These are phyloP conservation scores for Drosophila takahashii DNA, from an alignment of 1,140 invertebrate genomes.

Conservation along the genomic window DNA sequence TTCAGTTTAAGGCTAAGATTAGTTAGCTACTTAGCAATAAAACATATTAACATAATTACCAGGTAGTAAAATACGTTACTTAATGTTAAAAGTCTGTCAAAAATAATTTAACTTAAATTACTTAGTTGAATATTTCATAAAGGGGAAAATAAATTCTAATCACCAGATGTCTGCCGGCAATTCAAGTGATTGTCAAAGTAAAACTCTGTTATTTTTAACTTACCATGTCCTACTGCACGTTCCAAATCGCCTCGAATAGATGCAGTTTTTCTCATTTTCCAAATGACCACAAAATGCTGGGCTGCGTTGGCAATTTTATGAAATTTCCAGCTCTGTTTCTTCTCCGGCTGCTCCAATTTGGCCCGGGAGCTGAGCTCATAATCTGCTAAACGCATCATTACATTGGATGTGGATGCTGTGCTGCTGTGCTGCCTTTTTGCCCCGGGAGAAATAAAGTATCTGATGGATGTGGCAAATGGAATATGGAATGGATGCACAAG, in stretches of 20 bases:
- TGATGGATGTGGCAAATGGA: constrained; percentile 28
- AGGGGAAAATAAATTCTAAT: neutral
- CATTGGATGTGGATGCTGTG: constrained; percentile 10
- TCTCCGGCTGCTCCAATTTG: constrained; percentile 61
- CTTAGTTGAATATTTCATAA: neutral
- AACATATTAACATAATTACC: too few species aligned
- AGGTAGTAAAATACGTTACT: too few species aligned
- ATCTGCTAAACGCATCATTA: constrained; percentile 81
- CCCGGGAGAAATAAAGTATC: constrained; percentile 40
- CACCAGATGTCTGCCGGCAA: neutral
- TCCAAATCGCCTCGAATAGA: neutral
- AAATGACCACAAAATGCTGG: constrained; percentile 72
- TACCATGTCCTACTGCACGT: constrained; percentile 5
- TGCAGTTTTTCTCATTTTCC: constrained; percentile 28
- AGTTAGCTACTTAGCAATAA: too few species aligned
- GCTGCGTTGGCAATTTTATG: constrained; percentile 5
- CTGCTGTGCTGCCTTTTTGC: constrained; percentile 9
- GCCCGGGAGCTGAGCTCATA: constrained; percentile 53
- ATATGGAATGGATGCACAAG: neutral
- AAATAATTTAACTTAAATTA: neutral
- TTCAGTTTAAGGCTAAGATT: too few species aligned
- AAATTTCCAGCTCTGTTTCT: neutral
- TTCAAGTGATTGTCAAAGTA: neutral
- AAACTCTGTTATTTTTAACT: neutral
- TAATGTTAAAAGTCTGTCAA: neutral